Percentiles rank a stretch among this genome's conserved stretches.
These are phyloP conservation scores for Napeogenes sylphis DNA, from an alignment of 2,888 invertebrate genomes.

Conservation along the genomic window DNA sequence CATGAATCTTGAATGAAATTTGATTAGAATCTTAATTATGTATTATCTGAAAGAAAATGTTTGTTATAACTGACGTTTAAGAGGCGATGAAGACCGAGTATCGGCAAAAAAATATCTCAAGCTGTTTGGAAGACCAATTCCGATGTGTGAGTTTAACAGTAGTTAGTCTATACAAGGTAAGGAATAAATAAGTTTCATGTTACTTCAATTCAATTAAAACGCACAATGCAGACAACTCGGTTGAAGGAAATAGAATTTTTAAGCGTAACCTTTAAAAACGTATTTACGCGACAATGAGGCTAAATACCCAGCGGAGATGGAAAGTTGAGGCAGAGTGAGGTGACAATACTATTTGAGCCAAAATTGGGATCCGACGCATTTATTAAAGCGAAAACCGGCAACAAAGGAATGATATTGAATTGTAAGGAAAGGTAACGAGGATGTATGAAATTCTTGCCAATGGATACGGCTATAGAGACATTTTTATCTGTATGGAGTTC, in stretches of 20 bases:
- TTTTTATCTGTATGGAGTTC: not conserved
- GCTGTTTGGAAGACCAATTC: no score
- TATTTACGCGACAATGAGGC: constrained; percentile 34
- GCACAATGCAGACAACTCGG: not conserved
- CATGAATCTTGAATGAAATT: no score
- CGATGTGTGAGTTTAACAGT: not conserved
- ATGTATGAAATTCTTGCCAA: constrained; percentile 30
- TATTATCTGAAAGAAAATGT: no score
- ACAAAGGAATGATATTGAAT: constrained; percentile 77
- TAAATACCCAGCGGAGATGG: constrained; percentile 35
- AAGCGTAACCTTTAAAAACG: constrained; percentile 27
- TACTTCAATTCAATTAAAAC: not conserved
- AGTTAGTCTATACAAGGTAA: not conserved
- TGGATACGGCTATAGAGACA: constrained; percentile 39
- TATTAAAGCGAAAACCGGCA: constrained; percentile 75
- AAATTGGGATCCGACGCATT: constrained; percentile 70
- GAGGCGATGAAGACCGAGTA: no score
- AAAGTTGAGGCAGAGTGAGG: constrained; percentile 42
- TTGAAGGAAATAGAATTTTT: constrained; percentile 19
- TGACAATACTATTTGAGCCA: constrained; percentile 73
- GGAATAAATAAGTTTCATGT: not conserved
- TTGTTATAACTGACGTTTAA: no score
- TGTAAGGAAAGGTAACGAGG: constrained; percentile 55
- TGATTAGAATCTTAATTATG: no score
- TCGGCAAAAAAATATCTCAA: no score